Percentiles rank a stretch among this genome's conserved stretches.
phyloP scores from a whole-genome alignment of 2,888 invertebrate species.

The Archaeoteleia sp. region DNA sequence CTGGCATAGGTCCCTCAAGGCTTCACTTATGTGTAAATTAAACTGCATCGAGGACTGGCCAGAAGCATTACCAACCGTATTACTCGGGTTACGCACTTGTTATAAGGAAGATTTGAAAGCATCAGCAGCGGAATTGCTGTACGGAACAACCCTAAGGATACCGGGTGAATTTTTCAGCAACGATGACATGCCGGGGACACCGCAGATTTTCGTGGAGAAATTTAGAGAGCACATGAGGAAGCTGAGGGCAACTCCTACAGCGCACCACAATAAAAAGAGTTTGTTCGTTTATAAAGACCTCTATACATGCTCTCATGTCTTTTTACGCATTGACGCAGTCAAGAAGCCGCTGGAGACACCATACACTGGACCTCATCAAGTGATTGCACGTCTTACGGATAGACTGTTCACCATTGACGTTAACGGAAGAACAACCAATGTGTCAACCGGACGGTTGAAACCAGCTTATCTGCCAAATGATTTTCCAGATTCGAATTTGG shows the following conservation, averaged over 20 bases:
- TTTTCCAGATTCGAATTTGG: too few species aligned
- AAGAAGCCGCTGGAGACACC: too few species aligned
- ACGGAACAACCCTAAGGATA: neutral
- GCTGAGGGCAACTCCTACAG: conserved; percentile 11
- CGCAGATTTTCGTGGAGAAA: conserved; percentile 9
- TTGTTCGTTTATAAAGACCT: conserved; percentile 10
- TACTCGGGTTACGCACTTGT: too few species aligned
- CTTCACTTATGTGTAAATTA: conserved; percentile 3
- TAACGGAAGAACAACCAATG: neutral
- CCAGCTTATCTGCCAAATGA: conserved; percentile 3
- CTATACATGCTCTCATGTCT: conserved; percentile 1
- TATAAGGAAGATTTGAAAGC: neutral
- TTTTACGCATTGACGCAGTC: too few species aligned
- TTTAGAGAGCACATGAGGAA: conserved; percentile 5
- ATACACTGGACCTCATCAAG: conserved; percentile 10
- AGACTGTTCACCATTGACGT: neutral
- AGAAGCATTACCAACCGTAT: too few species aligned
- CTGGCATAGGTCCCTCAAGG: conserved; percentile 51
- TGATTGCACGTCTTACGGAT: neutral
- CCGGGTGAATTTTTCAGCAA: neutral
- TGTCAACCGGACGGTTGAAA: neutral
- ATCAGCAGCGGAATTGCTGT: neutral
- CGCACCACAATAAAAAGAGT: conserved; percentile 3
- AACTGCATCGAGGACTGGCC: too few species aligned
- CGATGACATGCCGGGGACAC: neutral